phyloP scores from a whole-genome alignment of 2,113 vertebrate species.

The Ciconia maguari region DNA sequence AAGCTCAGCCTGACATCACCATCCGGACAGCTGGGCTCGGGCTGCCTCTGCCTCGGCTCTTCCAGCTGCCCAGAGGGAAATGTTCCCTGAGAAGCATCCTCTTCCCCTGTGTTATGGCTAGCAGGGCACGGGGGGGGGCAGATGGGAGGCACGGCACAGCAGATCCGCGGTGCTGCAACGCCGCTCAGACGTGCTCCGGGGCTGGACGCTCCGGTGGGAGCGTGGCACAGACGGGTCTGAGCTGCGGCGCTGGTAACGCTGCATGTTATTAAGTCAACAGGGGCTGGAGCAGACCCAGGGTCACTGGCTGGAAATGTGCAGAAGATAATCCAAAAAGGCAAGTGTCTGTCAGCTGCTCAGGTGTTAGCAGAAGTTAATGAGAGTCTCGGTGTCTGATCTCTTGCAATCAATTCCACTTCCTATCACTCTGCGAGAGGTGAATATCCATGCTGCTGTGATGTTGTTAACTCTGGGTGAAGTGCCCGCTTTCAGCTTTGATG shows the following conservation, averaged over 20 bases:
- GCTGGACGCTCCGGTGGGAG: background rate
- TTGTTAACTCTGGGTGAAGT: background rate
- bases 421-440: background rate
- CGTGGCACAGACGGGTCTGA: background rate
- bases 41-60: background rate
- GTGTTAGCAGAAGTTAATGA: slow-evolving; percentile 1
- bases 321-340: background rate
- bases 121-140: background rate
- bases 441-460: background rate
- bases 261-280: background rate
- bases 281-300: background rate
- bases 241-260: rapidly evolving
- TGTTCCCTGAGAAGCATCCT: background rate
- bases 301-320: background rate
- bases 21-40: background rate
- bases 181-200: background rate
- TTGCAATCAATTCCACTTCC: background rate
- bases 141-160: background rate
- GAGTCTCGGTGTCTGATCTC: background rate
- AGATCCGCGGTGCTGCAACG: rapidly evolving
- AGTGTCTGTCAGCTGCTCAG: background rate
- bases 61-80: background rate
- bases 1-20: background rate
- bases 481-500: background rate
- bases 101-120: rapidly evolving